Conservation (phyloP, 2,888 invertebrate genomes). For the Limnephilus rhombicus region DNA sequence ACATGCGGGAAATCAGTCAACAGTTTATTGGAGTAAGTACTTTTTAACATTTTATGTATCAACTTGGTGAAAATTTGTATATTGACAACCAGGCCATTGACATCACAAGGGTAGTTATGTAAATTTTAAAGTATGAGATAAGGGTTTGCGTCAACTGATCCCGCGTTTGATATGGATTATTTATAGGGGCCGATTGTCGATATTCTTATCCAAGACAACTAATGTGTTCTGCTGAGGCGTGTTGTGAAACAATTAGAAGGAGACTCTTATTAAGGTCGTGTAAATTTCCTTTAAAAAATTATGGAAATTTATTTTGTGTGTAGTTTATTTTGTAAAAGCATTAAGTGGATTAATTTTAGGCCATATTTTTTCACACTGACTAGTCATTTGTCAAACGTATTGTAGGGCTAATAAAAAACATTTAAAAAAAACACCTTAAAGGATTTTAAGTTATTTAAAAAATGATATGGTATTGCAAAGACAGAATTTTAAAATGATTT, state of each 20-base stretch:
- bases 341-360: background rate
- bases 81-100: background rate
- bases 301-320: slow-evolving; percentile 1
- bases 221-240: slow-evolving; percentile 25
- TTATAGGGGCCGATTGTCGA: slow-evolving; percentile 27
- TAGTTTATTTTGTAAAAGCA: background rate
- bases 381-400: background rate
- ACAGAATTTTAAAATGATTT: background rate
- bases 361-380: background rate
- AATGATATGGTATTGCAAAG: background rate
- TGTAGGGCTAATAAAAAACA: background rate
- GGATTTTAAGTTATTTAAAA: background rate
- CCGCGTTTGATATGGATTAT: slow-evolving; percentile 29
- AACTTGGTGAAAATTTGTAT: background rate
- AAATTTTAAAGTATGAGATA: slow-evolving; percentile 52
- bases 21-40: background rate
- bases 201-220: slow-evolving; percentile 13
- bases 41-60: background rate
- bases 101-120: slow-evolving; percentile 23
- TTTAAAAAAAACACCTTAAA: background rate
- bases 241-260: slow-evolving; percentile 18
- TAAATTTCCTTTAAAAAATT: slow-evolving; percentile 20
- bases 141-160: slow-evolving; percentile 30
- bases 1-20: background rate
- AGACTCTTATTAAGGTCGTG: background rate